phyloP scores from a whole-genome alignment of 2,888 invertebrate species.

The Sphaerophoria taeniata region DNA sequence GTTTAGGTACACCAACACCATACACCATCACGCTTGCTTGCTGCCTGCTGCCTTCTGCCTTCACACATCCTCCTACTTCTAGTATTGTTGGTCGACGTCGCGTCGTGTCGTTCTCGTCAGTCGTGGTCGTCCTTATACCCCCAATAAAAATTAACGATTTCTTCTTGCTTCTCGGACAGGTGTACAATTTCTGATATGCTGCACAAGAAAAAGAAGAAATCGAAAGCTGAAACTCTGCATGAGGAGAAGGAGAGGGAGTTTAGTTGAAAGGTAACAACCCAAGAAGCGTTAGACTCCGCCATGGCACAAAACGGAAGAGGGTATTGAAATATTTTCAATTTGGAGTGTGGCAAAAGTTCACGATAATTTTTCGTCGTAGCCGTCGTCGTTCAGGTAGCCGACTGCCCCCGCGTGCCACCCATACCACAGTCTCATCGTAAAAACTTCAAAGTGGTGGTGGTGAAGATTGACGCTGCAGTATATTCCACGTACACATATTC shows the following conservation, averaged over 20 bases:
- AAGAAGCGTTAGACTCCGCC: constrained; percentile 4
- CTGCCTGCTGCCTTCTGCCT: too few species aligned
- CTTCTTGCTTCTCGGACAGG: constrained; percentile 68
- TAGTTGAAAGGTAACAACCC: neutral
- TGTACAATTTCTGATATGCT: constrained; percentile 72
- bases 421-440: too few species aligned
- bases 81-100: neutral
- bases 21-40: too few species aligned
- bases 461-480: constrained; percentile 65
- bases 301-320: constrained; percentile 40
- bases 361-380: constrained; percentile 40
- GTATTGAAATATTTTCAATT: constrained; percentile 70
- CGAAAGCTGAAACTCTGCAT: constrained; percentile 17
- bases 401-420: too few species aligned
- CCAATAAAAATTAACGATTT: constrained; percentile 74
- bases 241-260: neutral
- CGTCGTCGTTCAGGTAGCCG: neutral
- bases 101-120: neutral
- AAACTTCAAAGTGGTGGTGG: constrained; percentile 4
- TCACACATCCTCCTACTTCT: too few species aligned
- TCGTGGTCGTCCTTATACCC: constrained; percentile 48
- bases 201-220: constrained; percentile 53
- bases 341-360: constrained; percentile 63
- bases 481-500: constrained; percentile 42
- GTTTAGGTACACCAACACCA: too few species aligned